Conservation (phyloP, 1,140 invertebrate genomes). For the Drosophila auraria region DNA sequence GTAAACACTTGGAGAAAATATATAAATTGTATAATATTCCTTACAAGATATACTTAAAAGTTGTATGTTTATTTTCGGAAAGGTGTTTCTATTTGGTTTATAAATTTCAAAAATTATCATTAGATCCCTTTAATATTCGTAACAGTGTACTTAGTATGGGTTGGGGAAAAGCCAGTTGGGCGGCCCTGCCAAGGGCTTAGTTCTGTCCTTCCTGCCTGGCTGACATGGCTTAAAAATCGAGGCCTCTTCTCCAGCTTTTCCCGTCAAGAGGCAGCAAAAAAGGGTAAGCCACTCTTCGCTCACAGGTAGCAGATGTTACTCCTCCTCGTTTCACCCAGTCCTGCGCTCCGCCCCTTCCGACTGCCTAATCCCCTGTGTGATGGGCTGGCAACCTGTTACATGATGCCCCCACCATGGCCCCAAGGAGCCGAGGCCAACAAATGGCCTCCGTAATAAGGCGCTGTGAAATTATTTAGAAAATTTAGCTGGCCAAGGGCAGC, state of each 20-base stretch:
- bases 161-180: conserved; percentile 17
- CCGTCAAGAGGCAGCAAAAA: conserved; percentile 44
- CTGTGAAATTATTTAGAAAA: conserved; percentile 77
- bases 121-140: background rate
- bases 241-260: conserved; percentile 38
- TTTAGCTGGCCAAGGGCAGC: conserved; percentile 44
- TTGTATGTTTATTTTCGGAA: background rate
- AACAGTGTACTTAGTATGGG: conserved; percentile 1
- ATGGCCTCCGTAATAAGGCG: conserved; percentile 65
- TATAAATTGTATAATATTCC: no score
- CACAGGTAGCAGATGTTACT: conserved; percentile 65
- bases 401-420: conserved; percentile 8
- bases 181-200: conserved; percentile 35
- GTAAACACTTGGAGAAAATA: conserved; percentile 9
- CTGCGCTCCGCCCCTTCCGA: conserved; percentile 6
- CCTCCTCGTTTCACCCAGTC: conserved; percentile 11
- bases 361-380: conserved; percentile 76
- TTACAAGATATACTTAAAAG: no score
- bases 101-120: rapidly evolving
- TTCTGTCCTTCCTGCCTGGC: conserved; percentile 59
- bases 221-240: conserved; percentile 78
- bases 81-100: background rate
- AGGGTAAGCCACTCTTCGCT: conserved; percentile 62
- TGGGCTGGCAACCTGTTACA: conserved; percentile 77
- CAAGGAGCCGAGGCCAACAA: conserved; percentile 38